Base-by-base conservation (phyloP, 2,113 vertebrate species). In the Nothobranchius furzeri region DNA sequence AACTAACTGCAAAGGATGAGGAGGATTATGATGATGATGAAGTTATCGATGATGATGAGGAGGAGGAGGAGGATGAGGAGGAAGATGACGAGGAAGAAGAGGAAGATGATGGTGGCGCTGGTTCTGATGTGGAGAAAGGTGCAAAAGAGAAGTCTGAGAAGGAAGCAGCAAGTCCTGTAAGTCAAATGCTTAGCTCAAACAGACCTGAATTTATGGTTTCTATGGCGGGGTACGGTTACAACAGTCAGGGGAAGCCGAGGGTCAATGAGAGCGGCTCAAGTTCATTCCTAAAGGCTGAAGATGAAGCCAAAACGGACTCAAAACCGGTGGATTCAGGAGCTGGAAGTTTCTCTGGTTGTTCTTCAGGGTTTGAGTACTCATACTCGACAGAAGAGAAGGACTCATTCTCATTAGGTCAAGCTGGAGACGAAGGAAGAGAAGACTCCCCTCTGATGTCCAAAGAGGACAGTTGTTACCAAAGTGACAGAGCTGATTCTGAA, bases 121-220 rank as follows among this genome's bases (percentile, higher is more conserved):
- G 95, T 86, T 95, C 90, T 1, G 95, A 96, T 60, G 62, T 93
- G 60, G 96, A 98, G 63, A 98, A 98, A 88, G 96, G 95, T 0
- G 92, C 94, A 74, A 94, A 92, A 85, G 95, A 97, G 62, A 93
- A 89, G 77, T 94, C 95, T 5, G 95, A 97, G 61, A 98, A 98
- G 81, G 94, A 95, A 52, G 70, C 61, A 4, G 82, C 79, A 66
- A 85, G 78, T 68, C 83, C 76, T 35, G 46, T 85, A 25, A 72
- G 61, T 72, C 84, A 90, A 67, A 78, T 63, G 7, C 64, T 85
- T 3, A 59, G 60, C 12, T 75, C 81, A 4, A 92, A 90, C 25
- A 73, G 87, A 30, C 89, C 92, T 30, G 92, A 90, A 37, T 91
- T 89, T 5, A 86, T 91, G 70, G 76, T 78, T 59, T 89, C 88